Evolutionary conservation across 2,888 invertebrate species (phyloP).

Genomic region (Pachliopta kotzebuea): DNA sequence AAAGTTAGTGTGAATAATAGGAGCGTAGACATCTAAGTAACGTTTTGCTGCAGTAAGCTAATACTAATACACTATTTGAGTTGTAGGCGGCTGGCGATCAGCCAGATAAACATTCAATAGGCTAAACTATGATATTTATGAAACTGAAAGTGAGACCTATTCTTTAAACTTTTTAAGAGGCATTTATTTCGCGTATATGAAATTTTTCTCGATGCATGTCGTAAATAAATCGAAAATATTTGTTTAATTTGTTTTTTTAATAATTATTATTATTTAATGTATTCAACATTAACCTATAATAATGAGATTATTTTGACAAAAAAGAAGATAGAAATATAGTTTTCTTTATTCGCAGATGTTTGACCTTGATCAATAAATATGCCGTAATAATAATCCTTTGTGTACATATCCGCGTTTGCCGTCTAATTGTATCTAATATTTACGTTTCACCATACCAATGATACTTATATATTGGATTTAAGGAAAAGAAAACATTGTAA

Average conservation of each 20-base stretch:
- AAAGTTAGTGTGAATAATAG: conserved; percentile 8
- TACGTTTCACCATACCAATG: no score
- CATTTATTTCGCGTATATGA: no score
- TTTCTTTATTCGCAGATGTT: background rate
- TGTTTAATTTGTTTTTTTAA: background rate
- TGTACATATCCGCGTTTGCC: conserved; percentile 3
- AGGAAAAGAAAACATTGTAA: no score
- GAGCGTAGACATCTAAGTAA: background rate
- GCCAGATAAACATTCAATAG: conserved; percentile 9
- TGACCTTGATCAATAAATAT: conserved; percentile 10
- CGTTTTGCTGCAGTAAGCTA: conserved; percentile 11
- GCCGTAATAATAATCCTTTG: conserved; percentile 11
- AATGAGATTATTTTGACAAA: no score
- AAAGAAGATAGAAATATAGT: no score
- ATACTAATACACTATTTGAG: conserved; percentile 16
- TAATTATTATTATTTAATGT: no score
- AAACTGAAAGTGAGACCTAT: background rate
- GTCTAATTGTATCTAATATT: no score
- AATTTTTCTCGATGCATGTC: no score
- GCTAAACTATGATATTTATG: background rate
- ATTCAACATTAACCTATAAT: no score
- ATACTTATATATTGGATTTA: no score
- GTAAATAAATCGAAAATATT: background rate
- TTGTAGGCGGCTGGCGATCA: conserved; percentile 13
- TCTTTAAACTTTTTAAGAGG: background rate